Percentiles rank a stretch among this genome's conserved stretches.
phyloP scores from a whole-genome alignment of 2,113 vertebrate genomes.

The Eurypyga helias region DNA sequence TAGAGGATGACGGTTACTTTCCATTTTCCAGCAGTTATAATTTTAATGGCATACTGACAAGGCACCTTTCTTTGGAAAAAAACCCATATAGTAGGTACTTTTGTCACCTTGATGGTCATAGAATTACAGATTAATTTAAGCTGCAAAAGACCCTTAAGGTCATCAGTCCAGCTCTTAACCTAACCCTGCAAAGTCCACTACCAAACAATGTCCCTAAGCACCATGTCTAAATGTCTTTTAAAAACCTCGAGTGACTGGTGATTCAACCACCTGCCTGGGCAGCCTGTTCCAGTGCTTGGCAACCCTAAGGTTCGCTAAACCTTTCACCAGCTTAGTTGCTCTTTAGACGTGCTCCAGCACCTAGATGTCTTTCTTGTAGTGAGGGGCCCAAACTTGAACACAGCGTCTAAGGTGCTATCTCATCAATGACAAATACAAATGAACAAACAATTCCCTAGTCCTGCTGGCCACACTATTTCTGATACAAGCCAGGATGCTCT shows the following conservation, averaged over 20 bases:
- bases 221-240: fast-evolving
- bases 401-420: neutral
- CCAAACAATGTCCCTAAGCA: neutral
- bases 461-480: neutral
- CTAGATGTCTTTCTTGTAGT: neutral
- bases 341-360: neutral
- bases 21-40: neutral
- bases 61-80: neutral
- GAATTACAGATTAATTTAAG: neutral
- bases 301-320: neutral
- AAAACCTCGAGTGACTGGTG: too few relatives aligned
- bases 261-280: neutral
- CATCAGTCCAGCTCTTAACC: neutral
- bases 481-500: neutral
- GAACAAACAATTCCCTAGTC: neutral
- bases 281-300: neutral
- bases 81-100: neutral
- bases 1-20: neutral
- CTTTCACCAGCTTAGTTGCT: neutral
- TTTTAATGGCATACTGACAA: neutral
- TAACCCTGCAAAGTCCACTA: neutral
- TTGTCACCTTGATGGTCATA: neutral
- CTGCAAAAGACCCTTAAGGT: neutral
- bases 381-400: neutral
- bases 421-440: neutral